Evolutionary conservation across 2,113 vertebrate species (phyloP).

Genomic region (Mohoua ochrocephala): DNA sequence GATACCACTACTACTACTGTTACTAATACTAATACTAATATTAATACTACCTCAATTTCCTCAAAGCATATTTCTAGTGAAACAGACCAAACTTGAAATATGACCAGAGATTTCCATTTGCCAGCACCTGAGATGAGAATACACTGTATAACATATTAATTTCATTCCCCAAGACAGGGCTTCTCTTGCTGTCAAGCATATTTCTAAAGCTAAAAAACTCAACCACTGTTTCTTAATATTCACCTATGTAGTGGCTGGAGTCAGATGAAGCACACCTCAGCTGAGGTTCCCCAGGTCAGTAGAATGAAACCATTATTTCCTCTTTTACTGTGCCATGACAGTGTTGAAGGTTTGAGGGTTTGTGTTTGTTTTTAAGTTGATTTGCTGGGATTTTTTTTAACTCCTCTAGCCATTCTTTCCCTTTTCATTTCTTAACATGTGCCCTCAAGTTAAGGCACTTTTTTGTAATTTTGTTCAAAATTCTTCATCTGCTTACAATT

Average conservation of each 20-base stretch:
- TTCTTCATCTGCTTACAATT: slow-evolving; percentile 53
- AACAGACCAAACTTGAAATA: accelerated
- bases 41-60: neutral
- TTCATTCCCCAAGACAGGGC: neutral
- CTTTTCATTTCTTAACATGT: neutral
- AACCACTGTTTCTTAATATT: neutral
- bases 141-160: neutral
- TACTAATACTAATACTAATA: neutral
- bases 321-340: neutral
- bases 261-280: neutral
- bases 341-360: neutral
- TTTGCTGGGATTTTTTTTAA: neutral
- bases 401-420: neutral
- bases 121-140: neutral
- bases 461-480: slow-evolving; percentile 26
- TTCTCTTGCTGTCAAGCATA: neutral
- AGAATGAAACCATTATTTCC: neutral
- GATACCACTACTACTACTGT: neutral
- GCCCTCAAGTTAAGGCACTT: neutral
- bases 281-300: neutral
- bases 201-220: neutral
- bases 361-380: neutral
- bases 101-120: neutral
- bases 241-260: neutral
- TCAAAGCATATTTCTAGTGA: neutral